Evolutionary conservation across 2,888 invertebrate genomes (phyloP), one percentile per base, ranked within the genome.

Genomic region (Agrotis puta): DNA sequence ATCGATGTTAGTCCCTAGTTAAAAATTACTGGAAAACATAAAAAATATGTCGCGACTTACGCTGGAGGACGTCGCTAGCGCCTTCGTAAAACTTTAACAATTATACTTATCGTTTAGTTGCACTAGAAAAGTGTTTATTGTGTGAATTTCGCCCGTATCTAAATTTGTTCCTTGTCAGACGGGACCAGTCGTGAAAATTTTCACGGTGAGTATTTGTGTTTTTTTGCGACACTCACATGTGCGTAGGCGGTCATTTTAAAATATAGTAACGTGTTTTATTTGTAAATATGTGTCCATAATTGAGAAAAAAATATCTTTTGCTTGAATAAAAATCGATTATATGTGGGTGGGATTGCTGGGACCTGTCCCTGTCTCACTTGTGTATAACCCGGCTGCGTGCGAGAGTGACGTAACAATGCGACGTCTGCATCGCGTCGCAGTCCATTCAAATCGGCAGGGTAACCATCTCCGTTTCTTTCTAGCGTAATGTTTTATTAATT

Each of bases 291-390:
- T 77, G 70, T 77, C 77, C 86, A 88, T 90, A 88, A 85, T 81
- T 86, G 77, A 72, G 80, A 82, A 87, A 85, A 87, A 77, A 79
- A 74, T 79, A 53, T 79, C 71, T 82, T 81, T 81, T 84, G 89
- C 88, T 89, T 88, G 86, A 90, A 90, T 94, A 93, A 95, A 96
- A 96, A 96, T 96, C 96, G 95, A 96, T 96, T 92, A 90, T 88
- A 93, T 88, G 94, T 95, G 96, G 96, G 96, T 96, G 96, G 95
- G 95, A 89, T 92, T 89, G 89, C 87, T 85, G 84, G 84, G 85
- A 76, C 71, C 54, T 77, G 62, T 77, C 76, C 65, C 81, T 64
- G 74, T 85, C 85, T 79, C 85, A 72, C 84, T 85, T 83, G 59
- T 79, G 81, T 94, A 94, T 93, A 91, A 95, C 78, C 93, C 95